Evolutionary conservation across 2,113 vertebrate species (phyloP).

Genomic region (Aix galericulata): DNA sequence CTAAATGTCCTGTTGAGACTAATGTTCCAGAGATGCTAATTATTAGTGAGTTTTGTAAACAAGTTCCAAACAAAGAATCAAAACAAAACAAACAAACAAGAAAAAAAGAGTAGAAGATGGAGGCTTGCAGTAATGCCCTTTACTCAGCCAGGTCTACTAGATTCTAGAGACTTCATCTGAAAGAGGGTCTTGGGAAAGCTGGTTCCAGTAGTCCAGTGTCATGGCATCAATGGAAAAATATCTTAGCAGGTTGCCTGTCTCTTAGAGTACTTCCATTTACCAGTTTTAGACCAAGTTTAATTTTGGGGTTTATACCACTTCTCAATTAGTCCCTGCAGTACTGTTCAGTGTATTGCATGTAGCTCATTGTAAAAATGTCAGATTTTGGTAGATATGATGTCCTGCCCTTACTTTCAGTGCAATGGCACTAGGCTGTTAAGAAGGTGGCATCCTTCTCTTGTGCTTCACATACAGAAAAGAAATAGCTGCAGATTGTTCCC

Average conservation of each 20-base stretch:
- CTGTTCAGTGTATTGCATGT: rapidly evolving
- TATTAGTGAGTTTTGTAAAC: background rate
- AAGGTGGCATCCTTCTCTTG: background rate
- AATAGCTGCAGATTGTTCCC: background rate
- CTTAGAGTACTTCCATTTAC: background rate
- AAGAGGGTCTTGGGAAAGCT: background rate
- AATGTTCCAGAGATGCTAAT: background rate
- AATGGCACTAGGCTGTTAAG: background rate
- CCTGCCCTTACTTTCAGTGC: background rate
- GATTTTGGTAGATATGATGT: rapidly evolving
- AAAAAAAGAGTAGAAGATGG: background rate
- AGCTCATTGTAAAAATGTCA: background rate
- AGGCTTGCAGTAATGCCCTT: background rate
- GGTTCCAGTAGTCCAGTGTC: rapidly evolving
- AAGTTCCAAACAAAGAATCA: background rate
- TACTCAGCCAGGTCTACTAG: background rate
- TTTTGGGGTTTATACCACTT: background rate
- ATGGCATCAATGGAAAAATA: background rate
- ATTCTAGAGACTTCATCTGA: background rate
- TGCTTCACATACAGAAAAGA: background rate
- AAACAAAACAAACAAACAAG: background rate
- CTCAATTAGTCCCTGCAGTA: background rate
- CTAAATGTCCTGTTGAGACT: background rate
- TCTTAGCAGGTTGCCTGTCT: background rate
- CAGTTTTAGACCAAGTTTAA: background rate